Percentiles rank a stretch among this genome's conserved stretches.
phyloP scores from a whole-genome alignment of 2,797 vertebrate genomes.

The Menidia menidia region DNA sequence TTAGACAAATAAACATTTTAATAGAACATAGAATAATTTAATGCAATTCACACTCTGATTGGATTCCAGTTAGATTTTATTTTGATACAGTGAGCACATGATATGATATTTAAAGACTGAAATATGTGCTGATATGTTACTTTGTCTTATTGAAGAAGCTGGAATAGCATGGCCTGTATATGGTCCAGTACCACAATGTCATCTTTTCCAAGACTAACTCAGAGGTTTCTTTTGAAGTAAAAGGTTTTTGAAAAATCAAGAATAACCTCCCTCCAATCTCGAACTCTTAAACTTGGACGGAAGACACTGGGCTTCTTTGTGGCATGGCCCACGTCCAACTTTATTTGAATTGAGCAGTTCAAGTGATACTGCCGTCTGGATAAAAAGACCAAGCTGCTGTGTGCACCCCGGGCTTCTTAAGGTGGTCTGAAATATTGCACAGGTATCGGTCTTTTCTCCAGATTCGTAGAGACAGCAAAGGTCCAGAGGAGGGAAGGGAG shows the following conservation, averaged over 20 bases:
- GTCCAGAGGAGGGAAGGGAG: slow-evolving; percentile 16
- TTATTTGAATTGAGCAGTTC: slow-evolving; percentile 57
- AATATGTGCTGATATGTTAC: not conserved
- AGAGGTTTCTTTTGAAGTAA: slow-evolving; percentile 14
- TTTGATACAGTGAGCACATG: slow-evolving; percentile 1
- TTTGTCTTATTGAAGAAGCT: slow-evolving; percentile 4
- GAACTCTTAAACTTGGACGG: slow-evolving; percentile 37
- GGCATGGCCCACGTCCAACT: slow-evolving; percentile 37
- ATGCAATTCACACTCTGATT: slow-evolving; percentile 7
- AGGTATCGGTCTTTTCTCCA: slow-evolving; percentile 27
- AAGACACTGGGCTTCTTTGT: slow-evolving; percentile 25
- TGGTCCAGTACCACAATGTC: slow-evolving; percentile 12
- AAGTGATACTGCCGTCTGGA: slow-evolving; percentile 6
- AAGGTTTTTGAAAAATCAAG: slow-evolving; percentile 33
- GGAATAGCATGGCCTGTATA: slow-evolving; percentile 14
- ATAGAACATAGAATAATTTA: slow-evolving; percentile 7
- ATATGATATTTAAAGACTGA: slow-evolving; percentile 10
- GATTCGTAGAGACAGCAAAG: slow-evolving; percentile 48
- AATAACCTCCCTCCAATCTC: slow-evolving; percentile 10
- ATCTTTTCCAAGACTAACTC: slow-evolving; percentile 34
- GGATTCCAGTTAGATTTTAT: slow-evolving; percentile 7
- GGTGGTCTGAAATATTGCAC: no score
- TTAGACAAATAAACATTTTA: not conserved
- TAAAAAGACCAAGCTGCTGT: no score
- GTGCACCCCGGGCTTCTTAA: no score